Evolutionary conservation across 2,113 vertebrate species (phyloP).

Genomic region (Electrona antarctica): DNA sequence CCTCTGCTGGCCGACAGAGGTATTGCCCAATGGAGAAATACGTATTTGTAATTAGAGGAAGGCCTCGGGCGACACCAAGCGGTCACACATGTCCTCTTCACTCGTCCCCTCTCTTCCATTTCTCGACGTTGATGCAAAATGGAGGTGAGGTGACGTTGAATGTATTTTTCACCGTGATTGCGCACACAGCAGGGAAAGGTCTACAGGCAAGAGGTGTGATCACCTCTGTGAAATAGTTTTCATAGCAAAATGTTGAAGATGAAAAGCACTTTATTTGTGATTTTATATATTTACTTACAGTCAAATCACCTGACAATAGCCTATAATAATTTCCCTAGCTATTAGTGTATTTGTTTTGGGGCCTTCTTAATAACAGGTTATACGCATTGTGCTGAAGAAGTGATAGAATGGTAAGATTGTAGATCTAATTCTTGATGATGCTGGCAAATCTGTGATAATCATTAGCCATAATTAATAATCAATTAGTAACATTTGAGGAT

Average conservation of each 20-base stretch:
- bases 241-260: no score
- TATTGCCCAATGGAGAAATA: slow-evolving; percentile 18
- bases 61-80: slow-evolving; percentile 58
- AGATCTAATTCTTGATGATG: no score
- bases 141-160: slow-evolving; percentile 21
- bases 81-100: slow-evolving; percentile 27
- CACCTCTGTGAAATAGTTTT: no score
- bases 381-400: no score
- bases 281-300: background rate
- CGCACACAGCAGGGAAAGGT: background rate
- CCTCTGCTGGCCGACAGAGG: slow-evolving; percentile 28
- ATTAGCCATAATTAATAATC: no score
- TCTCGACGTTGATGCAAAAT: slow-evolving; percentile 24
- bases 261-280: background rate
- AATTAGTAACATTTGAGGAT: no score
- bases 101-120: slow-evolving; percentile 17
- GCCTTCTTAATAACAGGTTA: background rate
- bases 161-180: background rate
- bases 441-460: no score
- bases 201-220: background rate
- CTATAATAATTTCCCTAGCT: background rate
- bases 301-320: no score
- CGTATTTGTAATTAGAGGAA: slow-evolving; percentile 28
- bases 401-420: no score
- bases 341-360: background rate